Conservation (phyloP, 2,888 invertebrate genomes). For the Coelinius sp. region DNA sequence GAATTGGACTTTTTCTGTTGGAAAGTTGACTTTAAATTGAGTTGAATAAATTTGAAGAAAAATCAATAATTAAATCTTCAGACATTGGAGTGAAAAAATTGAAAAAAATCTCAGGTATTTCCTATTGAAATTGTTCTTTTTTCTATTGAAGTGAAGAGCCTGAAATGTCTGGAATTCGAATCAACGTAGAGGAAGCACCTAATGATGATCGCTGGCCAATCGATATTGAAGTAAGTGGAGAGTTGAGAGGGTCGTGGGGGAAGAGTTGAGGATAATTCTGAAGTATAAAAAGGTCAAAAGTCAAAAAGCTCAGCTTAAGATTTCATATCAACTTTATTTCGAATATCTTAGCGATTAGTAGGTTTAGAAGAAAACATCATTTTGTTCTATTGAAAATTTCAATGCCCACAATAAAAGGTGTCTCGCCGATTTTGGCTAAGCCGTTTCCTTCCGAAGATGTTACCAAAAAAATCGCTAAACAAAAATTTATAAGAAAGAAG, state of each 20-base stretch:
- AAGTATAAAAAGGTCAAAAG: too few species aligned
- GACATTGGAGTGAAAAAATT: neutral
- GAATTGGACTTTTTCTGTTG: neutral
- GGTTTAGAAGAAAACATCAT: too few species aligned
- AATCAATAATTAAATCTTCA: neutral
- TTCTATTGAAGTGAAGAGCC: conserved; percentile 27
- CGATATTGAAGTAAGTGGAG: conserved; percentile 56
- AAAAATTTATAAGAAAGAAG: too few species aligned
- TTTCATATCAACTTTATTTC: neutral
- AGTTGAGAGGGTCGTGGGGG: neutral
- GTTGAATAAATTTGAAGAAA: neutral
- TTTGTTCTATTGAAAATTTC: too few species aligned
- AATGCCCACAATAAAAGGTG: too few species aligned
- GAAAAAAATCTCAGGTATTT: conserved; percentile 20
- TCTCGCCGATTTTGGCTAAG: too few species aligned
- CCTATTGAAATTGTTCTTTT: conserved; percentile 21
- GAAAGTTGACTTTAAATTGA: neutral
- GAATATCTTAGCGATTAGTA: too few species aligned
- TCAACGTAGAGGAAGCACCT: conserved; percentile 59
- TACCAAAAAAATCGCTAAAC: too few species aligned
- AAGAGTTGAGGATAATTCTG: neutral
- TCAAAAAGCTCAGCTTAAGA: too few species aligned
- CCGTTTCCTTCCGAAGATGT: too few species aligned
- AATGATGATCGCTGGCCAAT: conserved; percentile 53
- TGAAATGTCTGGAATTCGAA: conserved; percentile 53